A percentile compares a stretch with the other conserved stretches of the same genome.
Evolutionary conservation across 2,797 vertebrate species (phyloP).

Genomic region (Gymnodraco acuticeps): DNA sequence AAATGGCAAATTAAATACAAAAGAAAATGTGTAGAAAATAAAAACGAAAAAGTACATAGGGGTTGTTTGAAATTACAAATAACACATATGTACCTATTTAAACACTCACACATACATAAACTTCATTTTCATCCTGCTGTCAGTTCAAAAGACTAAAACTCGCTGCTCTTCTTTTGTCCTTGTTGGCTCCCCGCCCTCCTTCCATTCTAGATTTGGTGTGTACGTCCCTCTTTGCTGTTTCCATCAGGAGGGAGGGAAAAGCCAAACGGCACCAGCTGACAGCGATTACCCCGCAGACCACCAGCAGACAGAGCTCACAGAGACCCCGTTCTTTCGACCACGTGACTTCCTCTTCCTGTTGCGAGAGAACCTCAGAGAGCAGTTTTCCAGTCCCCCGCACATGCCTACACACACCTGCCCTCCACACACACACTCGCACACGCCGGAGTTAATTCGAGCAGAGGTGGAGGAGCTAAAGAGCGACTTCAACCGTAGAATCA

Average conservation of each 20-base stretch:
- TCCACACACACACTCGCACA: constrained; percentile 83
- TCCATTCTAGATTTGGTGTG: constrained; percentile 90
- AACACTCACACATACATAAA: not conserved
- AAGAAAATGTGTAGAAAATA: too few species aligned
- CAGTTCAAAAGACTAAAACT: constrained; percentile 25
- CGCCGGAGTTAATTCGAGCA: constrained; percentile 94
- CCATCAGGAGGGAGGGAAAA: constrained; percentile 92
- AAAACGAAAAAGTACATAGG: too few species aligned
- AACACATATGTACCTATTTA: too few species aligned
- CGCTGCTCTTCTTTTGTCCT: constrained; percentile 9
- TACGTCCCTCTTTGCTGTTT: constrained; percentile 99
- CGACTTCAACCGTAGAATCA: constrained; percentile 98
- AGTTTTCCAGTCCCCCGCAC: constrained; percentile 91
- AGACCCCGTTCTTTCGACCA: constrained; percentile 89
- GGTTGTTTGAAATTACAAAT: too few species aligned
- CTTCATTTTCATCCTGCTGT: not conserved
- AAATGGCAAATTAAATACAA: too few species aligned
- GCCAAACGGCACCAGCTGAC: constrained; percentile 86
- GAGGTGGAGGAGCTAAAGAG: constrained; percentile 98
- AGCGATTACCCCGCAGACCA: constrained; percentile 87
- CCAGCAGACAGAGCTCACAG: constrained; percentile 87
- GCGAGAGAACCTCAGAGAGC: constrained; percentile 94
- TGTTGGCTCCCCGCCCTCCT: not conserved
- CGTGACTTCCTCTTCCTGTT: constrained; percentile 94
- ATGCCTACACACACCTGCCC: constrained; percentile 96